phyloP scores from a whole-genome alignment of 92 coral and sea anemone species.

The Montipora capitata region DNA sequence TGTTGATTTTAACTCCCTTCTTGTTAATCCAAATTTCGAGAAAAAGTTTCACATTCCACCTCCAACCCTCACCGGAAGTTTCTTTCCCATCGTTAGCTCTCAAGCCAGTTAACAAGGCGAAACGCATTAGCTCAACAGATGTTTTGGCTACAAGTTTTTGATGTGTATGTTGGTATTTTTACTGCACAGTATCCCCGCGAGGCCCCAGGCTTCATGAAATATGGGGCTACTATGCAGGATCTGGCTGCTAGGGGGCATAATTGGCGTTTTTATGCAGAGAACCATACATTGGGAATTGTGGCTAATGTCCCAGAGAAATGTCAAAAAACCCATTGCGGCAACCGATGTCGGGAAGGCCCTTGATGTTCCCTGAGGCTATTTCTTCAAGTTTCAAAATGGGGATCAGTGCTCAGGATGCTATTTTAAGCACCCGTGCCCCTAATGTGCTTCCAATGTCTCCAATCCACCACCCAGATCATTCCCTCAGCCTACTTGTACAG shows the following conservation, averaged over 20 bases:
- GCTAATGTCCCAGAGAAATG: no score
- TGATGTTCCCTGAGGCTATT: no score
- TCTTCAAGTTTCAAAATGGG: no score
- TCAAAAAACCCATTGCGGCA: no score
- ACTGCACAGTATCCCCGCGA: slow-evolving; percentile 28
- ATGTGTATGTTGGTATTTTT: slow-evolving; percentile 50
- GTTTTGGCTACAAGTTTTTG: slow-evolving; percentile 64
- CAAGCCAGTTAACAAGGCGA: slow-evolving; percentile 46
- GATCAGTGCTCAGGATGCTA: no score
- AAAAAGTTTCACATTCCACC: slow-evolving; percentile 25
- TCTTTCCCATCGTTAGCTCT: slow-evolving; percentile 23
- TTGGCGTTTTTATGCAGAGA: no score
- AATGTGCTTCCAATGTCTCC: no score
- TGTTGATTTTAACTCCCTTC: no score
- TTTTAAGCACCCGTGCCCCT: no score
- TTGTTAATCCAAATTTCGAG: neutral
- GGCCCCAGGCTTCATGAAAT: slow-evolving; percentile 54
- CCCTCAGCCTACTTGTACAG: slow-evolving; percentile 3
- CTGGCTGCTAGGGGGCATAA: slow-evolving; percentile 57
- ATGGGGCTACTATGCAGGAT: slow-evolving; percentile 61
- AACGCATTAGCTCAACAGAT: slow-evolving; percentile 44
- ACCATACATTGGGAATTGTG: no score
- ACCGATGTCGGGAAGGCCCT: no score
- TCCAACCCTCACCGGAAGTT: neutral
- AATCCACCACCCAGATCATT: neutral